Base-by-base conservation (phyloP, 92 coral and sea anemone genomes). In the Porites rus region DNA sequence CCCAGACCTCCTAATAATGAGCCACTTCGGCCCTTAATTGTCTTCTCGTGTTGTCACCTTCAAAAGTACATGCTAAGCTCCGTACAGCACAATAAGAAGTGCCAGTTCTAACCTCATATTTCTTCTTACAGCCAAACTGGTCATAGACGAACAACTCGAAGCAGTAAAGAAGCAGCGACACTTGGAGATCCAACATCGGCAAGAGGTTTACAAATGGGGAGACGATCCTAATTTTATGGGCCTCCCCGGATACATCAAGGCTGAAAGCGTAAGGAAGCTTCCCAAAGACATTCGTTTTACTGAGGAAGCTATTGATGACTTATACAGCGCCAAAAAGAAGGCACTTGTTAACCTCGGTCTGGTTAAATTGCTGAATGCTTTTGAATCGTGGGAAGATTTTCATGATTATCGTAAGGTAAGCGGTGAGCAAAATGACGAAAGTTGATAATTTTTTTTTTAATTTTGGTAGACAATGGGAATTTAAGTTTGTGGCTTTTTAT, bases 261-360 rank as follows among this genome's bases (percentile, higher is more conserved):
- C 94, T 12, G 78, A 56, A 52, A 69, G 71, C 46, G 92, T 76
- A 20, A 76, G 66, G 72, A 90, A 91, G 19, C 90, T 95, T 69
- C 98, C 98, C 0, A 74, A 61, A 71, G 87, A 95, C 66, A 90
- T 94, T 0, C 96, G 90, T 65, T 95, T 95, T 65, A 87, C 96
- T 9, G 86, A 93, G 54, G 93, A 92, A 54, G 92, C 98, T 18
- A 68, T 51, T 54, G 88, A 84, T 82, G 91, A 95, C 54, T 88
- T 91, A 20, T 79, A 89, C 21, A 69, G 43, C 19, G 94, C 94
- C 72, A 79, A 91, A 62, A 77, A 70, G 14, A 78, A 88, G 53
- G 98, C 94, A 25, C 82, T 64, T 10, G 64, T 91, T 38, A 95
- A 95, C 28, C 93, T 95, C 76, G 98, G 94, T 11, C 76, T 95